Base-by-base conservation (phyloP, 2,797 vertebrate species). In the Todus mexicanus region DNA sequence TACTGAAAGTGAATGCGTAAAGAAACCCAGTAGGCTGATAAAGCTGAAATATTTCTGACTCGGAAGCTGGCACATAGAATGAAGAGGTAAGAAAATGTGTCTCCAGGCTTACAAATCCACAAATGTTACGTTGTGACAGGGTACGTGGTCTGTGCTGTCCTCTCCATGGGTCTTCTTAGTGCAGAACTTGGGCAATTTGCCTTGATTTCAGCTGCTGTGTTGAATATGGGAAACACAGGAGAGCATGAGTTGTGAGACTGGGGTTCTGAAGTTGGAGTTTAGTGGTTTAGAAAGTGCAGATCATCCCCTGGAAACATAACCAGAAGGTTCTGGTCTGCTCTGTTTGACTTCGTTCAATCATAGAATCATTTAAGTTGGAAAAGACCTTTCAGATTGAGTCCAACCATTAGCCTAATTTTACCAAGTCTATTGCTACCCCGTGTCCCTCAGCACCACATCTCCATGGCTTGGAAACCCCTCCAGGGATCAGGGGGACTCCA, bases 221-320 rank as follows among this genome's bases (percentile, higher is more conserved):
- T 57, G 17, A 60, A 20, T n/a, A 0, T 4, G 40, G 37, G 50
- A 66, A 18, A 27, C 6, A 5, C 15, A 35, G 26, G 37, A 26
- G 57, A 8, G 22, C 1, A 2, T 91, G 68, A 11, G 2, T 33
- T 40, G 59, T 40, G 69, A 40, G 43, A 22, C 3, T 61, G 4
- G 1, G 22, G 31, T 66, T 86, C 47, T 57, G 51, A 26, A 38
- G 47, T 5, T 65, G 47, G 37, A 33, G 6, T 78, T 91, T 40
- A 18, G 27, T 2, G 3, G 59, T 59, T 79, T 66, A 26, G 56
- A 29, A 90, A 38, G 48, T 16, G 1, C 35, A 33, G 47, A 15
- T 17, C 0, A 0, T 61, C 27, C 1, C 1, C 65, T 74, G 75
- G 42, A 74, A 70, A 21, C 6, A 9, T 12, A 51, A 15, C 38